Conservation (phyloP, 2,113 vertebrate species). For the Callospermophilus lateralis region DNA sequence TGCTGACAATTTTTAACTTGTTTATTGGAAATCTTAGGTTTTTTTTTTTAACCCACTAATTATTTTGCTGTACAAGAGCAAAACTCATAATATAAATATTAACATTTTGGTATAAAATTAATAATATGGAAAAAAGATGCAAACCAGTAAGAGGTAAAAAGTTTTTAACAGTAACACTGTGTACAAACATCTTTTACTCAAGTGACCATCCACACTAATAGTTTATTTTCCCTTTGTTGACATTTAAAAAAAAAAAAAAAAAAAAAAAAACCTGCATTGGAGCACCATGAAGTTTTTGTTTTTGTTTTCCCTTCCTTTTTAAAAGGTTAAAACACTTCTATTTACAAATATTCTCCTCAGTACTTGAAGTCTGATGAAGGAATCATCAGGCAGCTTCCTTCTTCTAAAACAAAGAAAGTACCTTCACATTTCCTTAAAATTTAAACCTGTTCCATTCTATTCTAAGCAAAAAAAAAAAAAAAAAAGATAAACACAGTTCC, state of each 20-base stretch:
- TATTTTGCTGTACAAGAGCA: constrained; percentile 84
- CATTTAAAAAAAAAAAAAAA: not conserved
- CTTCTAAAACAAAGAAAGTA: constrained; percentile 70
- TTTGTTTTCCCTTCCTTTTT: constrained; percentile 64
- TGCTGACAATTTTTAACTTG: constrained; percentile 73
- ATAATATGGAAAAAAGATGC: constrained; percentile 85
- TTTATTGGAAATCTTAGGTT: constrained; percentile 88
- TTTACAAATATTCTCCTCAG: constrained; percentile 74
- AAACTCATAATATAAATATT: constrained; percentile 89
- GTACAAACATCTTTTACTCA: constrained; percentile 78
- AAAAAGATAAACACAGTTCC: constrained; percentile 73
- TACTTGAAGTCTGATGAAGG: constrained; percentile 74
- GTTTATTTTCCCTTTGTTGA: constrained; percentile 77
- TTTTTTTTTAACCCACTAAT: constrained; percentile 83
- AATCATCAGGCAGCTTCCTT: constrained; percentile 79
- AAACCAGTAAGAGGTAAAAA: constrained; percentile 86
- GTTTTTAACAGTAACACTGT: constrained; percentile 83
- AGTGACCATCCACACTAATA: constrained; percentile 81
- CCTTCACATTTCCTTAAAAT: constrained; percentile 86
- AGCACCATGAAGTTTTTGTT: constrained; percentile 75
- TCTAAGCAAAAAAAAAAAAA: constrained; percentile 81
- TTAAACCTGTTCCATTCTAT: constrained; percentile 76
- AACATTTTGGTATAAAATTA: constrained; percentile 87
- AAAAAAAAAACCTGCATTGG: constrained; percentile 79
- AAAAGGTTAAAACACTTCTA: constrained; percentile 72